Base-by-base conservation (phyloP, 2,888 invertebrate genomes). In the Ctena decussata region DNA sequence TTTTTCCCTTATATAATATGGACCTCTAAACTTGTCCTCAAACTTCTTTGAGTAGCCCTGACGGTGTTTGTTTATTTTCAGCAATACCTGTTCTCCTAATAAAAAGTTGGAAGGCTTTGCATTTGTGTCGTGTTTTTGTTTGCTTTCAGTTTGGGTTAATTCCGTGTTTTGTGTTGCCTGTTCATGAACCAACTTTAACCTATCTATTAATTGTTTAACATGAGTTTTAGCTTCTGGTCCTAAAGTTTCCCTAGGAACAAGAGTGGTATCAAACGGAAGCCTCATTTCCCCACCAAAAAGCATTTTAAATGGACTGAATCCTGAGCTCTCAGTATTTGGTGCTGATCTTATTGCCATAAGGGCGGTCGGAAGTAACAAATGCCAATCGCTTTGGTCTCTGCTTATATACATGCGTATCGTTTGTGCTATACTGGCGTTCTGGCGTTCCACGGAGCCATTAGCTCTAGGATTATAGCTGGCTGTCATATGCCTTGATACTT, bases 231-330 rank as follows among this genome's bases (percentile, higher is more conserved):
- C 78, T 27, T 73, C 35, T 6, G 73, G 80, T 46, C 41, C 53
- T 27, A 80, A n/a, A n/a, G n/a, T n/a, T n/a, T n/a, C n/a, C n/a
- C n/a, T n/a, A n/a, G n/a, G n/a, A n/a, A n/a, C n/a, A 39, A 86
- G 24, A 3, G 18, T 44, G 32, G 77, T 75, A 41, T 86, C 86
- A 83, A 87, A 83, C 0, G 80, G 85, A 18, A 82, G 65, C 21
- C 60, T 82, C 86, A 86, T 86, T 77, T 81, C 82, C 44, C 72
- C 57, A 8, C 86, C 88, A 80, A 86, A 88, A 18, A 88, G 18
- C 82, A 88, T 84, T 44, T 83, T 75, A 72, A 39, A 88, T n/a
- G 88, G 80, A 44, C 84, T 84, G 65, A 72, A 88, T 0, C 71
- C 85, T 53, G 89, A 82, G 0, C 84, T 79, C 46, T 84, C 79